phyloP scores from a whole-genome alignment of 2,113 vertebrate species.

The Epinephelus fuscoguttatus region DNA sequence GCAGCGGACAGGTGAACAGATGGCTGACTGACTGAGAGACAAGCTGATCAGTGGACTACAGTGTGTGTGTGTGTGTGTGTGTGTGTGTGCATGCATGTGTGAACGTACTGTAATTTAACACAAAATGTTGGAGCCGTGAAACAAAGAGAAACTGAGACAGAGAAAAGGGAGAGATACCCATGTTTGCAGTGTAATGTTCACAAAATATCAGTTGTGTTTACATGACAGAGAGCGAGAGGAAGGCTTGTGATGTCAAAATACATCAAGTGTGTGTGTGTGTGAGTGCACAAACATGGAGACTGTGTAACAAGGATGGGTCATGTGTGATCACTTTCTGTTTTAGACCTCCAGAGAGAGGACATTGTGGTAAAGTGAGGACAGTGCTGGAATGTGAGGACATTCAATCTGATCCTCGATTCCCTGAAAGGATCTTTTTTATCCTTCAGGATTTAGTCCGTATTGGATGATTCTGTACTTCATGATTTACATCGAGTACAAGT shows the following conservation, averaged over 20 bases:
- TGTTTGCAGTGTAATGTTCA: conserved; percentile 55
- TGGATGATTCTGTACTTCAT: not conserved
- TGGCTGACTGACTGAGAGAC: conserved; percentile 78
- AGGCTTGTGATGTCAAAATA: conserved; percentile 5
- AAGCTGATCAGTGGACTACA: conserved; percentile 75
- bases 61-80: conserved; percentile 32
- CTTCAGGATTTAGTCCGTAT: not conserved
- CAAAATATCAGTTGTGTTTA: conserved; percentile 55
- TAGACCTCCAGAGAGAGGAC: not conserved
- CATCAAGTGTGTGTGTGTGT: conserved; percentile 3
- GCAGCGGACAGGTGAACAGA: conserved; percentile 83
- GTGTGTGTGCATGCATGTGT: conserved; percentile 24
- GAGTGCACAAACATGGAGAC: conserved; percentile 8
- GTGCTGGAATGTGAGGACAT: not conserved
- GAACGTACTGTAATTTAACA: conserved; percentile 20
- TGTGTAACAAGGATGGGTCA: not conserved
- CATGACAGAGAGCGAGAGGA: conserved; percentile 5
- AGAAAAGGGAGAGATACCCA: conserved; percentile 35
- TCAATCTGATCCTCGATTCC: not conserved
- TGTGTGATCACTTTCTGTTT: not conserved
- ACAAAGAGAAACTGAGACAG: conserved; percentile 42
- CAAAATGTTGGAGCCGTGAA: conserved; percentile 47
- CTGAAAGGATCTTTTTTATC: not conserved
- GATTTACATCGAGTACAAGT: not conserved
- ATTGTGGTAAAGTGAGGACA: not conserved